Percentiles rank a stretch among this genome's conserved stretches.
These are phyloP conservation scores for Drosophila prosaltans DNA, from an alignment of 1,140 invertebrate genomes.

Conservation along the genomic window DNA sequence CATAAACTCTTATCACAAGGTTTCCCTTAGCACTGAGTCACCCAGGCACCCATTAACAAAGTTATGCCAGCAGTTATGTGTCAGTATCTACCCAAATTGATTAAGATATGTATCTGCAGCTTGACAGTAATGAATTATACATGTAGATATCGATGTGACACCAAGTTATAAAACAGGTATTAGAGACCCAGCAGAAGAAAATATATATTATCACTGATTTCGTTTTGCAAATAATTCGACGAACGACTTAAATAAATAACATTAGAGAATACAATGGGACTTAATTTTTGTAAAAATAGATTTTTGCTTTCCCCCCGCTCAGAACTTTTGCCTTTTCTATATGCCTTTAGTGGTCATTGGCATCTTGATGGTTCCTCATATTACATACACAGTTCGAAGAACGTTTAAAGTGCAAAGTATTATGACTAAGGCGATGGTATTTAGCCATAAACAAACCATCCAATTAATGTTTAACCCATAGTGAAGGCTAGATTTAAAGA, in stretches of 20 bases:
- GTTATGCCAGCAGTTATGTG: background rate
- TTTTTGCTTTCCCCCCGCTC: too few species aligned
- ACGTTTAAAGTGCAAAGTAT: background rate
- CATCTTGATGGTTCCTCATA: background rate
- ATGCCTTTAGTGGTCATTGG: background rate
- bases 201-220: too few species aligned
- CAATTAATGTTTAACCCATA: background rate
- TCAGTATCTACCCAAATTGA: conserved; percentile 2
- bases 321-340: too few species aligned
- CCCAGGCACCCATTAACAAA: background rate
- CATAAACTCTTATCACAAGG: background rate
- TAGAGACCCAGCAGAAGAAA: too few species aligned
- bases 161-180: background rate
- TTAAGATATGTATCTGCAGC: background rate
- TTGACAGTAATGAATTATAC: conserved; percentile 17
- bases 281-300: too few species aligned
- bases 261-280: background rate
- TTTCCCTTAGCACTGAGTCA: background rate
- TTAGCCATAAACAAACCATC: background rate
- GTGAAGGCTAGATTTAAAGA: background rate
- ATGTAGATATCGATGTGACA: conserved; percentile 8
- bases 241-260: background rate
- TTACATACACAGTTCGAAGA: background rate
- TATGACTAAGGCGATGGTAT: background rate
- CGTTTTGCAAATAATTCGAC: too few species aligned